These are phyloP conservation scores for Tricholaema leucomelas DNA, from an alignment of 2,113 vertebrate species.

Conservation along the genomic window DNA sequence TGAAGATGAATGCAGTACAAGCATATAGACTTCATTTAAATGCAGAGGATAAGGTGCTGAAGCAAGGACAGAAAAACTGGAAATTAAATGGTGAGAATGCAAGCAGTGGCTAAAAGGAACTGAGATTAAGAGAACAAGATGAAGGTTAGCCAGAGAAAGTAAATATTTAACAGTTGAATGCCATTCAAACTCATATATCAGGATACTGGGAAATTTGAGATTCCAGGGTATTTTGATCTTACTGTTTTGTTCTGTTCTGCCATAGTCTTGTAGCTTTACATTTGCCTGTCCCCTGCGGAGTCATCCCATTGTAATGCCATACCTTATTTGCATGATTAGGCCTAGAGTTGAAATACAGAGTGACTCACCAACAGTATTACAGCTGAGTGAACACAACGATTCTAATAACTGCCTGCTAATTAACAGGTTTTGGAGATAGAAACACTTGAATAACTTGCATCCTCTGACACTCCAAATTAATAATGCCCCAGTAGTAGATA, in stretches of 20 bases:
- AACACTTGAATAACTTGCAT: constrained; percentile 26
- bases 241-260: not conserved
- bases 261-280: not conserved
- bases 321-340: not conserved
- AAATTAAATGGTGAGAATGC: not conserved
- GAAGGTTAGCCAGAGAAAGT: not conserved
- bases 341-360: not conserved
- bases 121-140: not conserved
- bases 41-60: not conserved
- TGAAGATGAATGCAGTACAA: not conserved
- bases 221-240: not conserved
- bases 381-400: constrained; percentile 10
- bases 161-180: not conserved
- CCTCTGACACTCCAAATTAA: constrained; percentile 25
- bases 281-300: not conserved
- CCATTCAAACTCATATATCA: not conserved
- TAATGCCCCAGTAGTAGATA: constrained; percentile 28
- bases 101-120: not conserved
- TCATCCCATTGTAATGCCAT: not conserved
- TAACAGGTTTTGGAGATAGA: constrained; percentile 49
- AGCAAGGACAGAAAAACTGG: not conserved
- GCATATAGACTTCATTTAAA: not conserved
- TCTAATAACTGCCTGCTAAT: constrained; percentile 44
- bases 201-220: not conserved
- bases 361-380: constrained; percentile 28